Percentiles rank a stretch among this genome's conserved stretches.
Evolutionary conservation across 2,888 invertebrate species (phyloP).

Genomic region (Creontiades dilutus): DNA sequence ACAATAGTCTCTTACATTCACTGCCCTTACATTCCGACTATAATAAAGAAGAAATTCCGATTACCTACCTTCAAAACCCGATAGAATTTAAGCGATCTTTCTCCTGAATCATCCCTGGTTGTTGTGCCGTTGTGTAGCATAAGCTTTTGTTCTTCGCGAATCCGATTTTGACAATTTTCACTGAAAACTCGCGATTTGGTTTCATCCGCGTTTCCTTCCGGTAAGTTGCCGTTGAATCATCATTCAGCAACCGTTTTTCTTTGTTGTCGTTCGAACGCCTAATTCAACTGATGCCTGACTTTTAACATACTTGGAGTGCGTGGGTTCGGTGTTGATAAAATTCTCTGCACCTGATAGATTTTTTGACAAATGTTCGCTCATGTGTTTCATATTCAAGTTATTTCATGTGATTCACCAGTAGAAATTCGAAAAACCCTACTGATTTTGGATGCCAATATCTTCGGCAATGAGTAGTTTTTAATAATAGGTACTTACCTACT

Average conservation of each 20-base stretch:
- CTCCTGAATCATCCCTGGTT: conserved; percentile 15
- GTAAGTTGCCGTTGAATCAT: background rate
- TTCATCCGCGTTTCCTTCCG: background rate
- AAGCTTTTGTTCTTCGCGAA: conserved; percentile 23
- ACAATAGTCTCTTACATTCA: too few species aligned
- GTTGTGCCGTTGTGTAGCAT: conserved; percentile 30
- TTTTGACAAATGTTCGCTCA: conserved; percentile 35
- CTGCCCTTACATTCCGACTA: too few species aligned
- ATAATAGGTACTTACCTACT: too few species aligned
- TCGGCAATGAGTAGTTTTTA: background rate
- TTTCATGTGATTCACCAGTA: background rate
- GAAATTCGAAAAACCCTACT: background rate
- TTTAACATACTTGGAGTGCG: background rate
- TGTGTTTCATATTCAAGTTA: conserved; percentile 1
- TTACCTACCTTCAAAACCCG: conserved; percentile 13
- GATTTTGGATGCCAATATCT: background rate
- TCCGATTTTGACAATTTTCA: background rate
- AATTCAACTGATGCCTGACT: background rate
- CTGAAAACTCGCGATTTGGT: background rate
- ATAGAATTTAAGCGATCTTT: background rate
- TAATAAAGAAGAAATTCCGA: too few species aligned
- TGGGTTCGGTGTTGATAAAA: background rate
- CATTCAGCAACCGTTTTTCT: background rate
- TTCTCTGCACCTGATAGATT: conserved; percentile 11
- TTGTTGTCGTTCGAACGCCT: background rate